Conservation (phyloP, 2,113 vertebrate genomes). For the Megaptera novaeangliae region DNA sequence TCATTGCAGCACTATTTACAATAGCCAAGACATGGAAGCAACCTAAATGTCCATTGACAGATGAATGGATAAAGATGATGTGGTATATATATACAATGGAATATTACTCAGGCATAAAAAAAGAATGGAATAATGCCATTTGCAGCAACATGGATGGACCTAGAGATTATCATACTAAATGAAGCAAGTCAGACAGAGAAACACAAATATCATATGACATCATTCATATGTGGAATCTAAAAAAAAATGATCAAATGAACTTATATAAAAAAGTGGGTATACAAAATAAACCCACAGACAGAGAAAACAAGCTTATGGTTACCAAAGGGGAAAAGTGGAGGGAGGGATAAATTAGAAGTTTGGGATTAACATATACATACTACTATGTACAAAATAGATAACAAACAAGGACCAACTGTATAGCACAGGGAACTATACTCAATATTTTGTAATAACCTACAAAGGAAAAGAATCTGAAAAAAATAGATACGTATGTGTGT, state of each 20-base stretch:
- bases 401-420: neutral
- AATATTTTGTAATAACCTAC: neutral
- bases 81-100: neutral
- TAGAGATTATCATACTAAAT: neutral
- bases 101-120: neutral
- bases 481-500: neutral
- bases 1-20: neutral
- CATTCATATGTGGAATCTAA: neutral
- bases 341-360: neutral
- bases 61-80: neutral
- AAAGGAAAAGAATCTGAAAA: neutral
- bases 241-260: neutral
- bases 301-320: neutral
- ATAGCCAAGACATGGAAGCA: neutral
- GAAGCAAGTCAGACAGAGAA: neutral
- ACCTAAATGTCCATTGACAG: neutral
- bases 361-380: neutral
- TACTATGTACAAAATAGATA: neutral
- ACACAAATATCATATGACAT: neutral
- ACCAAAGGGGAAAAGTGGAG: neutral
- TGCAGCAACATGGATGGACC: neutral
- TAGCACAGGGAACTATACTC: neutral
- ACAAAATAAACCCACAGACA: too few relatives aligned
- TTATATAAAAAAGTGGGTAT: too few relatives aligned
- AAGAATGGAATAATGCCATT: neutral